Percentiles rank a stretch among this genome's conserved stretches.
Evolutionary conservation across 2,113 vertebrate species (phyloP).

Genomic region (Anser cygnoides): DNA sequence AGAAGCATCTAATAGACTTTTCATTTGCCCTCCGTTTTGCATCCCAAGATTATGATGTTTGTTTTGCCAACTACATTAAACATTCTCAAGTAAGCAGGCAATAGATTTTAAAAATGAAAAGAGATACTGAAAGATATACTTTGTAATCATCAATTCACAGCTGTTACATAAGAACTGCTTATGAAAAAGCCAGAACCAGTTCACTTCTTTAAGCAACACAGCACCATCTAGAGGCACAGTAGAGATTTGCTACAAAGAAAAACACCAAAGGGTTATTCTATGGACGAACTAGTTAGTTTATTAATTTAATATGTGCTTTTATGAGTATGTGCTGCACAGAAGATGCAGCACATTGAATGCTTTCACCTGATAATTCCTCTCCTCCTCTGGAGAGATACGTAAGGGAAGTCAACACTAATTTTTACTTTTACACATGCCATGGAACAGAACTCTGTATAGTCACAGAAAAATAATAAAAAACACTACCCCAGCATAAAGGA

Average conservation of each 20-base stretch:
- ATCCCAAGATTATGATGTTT: background rate
- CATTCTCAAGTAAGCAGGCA: background rate
- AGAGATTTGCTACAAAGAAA: background rate
- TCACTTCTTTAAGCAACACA: background rate
- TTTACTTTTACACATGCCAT: background rate
- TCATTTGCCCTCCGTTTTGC: background rate
- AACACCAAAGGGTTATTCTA: too few species aligned
- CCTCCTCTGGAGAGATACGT: background rate
- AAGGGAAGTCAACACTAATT: background rate
- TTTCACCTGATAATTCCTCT: background rate
- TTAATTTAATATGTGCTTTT: background rate
- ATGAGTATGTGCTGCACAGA: background rate
- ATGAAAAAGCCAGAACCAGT: background rate
- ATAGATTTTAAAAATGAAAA: background rate
- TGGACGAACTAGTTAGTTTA: background rate
- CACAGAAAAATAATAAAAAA: background rate
- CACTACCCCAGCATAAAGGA: background rate
- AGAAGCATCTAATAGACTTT: background rate
- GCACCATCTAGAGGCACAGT: slow-evolving; percentile 44
- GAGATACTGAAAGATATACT: background rate
- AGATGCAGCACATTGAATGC: background rate
- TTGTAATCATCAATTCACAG: too few species aligned
- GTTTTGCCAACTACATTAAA: background rate
- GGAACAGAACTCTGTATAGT: background rate
- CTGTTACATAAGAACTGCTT: background rate